Conservation (phyloP, 2,113 vertebrate genomes). For the Myrmophylax atrothorax region DNA sequence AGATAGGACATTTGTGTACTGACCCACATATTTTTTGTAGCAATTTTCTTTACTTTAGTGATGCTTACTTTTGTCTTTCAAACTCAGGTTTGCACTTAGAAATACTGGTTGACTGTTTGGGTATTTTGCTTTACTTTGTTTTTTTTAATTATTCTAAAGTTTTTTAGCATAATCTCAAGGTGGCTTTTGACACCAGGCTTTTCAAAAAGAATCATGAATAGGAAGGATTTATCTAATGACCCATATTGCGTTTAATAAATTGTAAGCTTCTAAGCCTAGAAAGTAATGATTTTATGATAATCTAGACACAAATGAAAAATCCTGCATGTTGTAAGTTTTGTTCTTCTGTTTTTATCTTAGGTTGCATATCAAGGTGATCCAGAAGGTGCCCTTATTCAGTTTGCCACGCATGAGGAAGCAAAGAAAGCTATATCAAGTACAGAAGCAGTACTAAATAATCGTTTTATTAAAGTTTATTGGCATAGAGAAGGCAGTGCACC, state of each 20-base stretch:
- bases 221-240: background rate
- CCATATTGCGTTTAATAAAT: background rate
- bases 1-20: background rate
- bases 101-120: background rate
- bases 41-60: background rate
- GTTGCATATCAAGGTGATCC: conserved; percentile 94
- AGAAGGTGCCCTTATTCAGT: conserved; percentile 94
- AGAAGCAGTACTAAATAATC: conserved; percentile 95
- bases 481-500: conserved; percentile 84
- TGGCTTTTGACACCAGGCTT: background rate
- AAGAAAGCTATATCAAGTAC: conserved; percentile 93
- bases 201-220: background rate
- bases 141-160: background rate
- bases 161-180: background rate
- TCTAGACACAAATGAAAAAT: background rate
- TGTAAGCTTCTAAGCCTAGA: background rate
- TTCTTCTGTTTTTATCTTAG: conserved; percentile 73
- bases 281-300: background rate
- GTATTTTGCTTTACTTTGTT: background rate
- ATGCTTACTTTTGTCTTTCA: background rate
- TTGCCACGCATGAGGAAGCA: conserved; percentile 90
- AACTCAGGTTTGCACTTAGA: background rate
- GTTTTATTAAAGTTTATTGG: conserved; percentile 95
- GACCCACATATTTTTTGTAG: background rate
- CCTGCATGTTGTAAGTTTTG: background rate